Evolutionary conservation across 2,113 vertebrate species (phyloP).

Genomic region (Lasiurus borealis): DNA sequence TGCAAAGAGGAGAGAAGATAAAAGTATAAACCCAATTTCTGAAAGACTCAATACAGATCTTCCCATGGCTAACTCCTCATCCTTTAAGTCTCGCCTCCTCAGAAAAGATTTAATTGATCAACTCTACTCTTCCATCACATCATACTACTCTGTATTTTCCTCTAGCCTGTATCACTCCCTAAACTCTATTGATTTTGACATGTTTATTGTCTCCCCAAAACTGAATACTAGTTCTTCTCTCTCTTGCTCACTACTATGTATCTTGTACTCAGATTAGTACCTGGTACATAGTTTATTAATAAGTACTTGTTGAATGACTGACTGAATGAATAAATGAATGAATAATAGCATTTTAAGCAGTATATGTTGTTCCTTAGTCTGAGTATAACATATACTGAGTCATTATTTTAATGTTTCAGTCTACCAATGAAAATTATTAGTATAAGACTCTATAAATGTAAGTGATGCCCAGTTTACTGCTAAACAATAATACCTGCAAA

Average conservation of each 20-base stretch:
- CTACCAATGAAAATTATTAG: constrained; percentile 19
- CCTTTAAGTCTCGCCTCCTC: constrained; percentile 13
- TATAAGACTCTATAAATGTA: background rate
- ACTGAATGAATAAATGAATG: background rate
- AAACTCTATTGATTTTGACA: no score
- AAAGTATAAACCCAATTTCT: background rate
- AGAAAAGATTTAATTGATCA: constrained; percentile 11
- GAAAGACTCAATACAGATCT: background rate
- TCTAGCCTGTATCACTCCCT: background rate
- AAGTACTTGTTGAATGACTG: background rate
- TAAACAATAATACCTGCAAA: background rate
- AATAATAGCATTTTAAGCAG: background rate
- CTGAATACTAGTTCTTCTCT: background rate
- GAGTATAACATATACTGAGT: background rate
- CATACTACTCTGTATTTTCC: background rate
- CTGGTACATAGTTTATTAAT: background rate
- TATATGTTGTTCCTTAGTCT: background rate
- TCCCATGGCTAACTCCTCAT: background rate
- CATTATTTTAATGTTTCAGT: background rate
- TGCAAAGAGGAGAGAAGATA: background rate
- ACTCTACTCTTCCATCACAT: background rate
- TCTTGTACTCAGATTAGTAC: background rate
- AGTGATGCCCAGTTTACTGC: background rate
- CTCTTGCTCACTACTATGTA: background rate
- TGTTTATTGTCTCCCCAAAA: background rate